Percentiles rank a stretch among this genome's conserved stretches.
Evolutionary conservation across 2,797 vertebrate species (phyloP).

Genomic region (Rhinella marina): DNA sequence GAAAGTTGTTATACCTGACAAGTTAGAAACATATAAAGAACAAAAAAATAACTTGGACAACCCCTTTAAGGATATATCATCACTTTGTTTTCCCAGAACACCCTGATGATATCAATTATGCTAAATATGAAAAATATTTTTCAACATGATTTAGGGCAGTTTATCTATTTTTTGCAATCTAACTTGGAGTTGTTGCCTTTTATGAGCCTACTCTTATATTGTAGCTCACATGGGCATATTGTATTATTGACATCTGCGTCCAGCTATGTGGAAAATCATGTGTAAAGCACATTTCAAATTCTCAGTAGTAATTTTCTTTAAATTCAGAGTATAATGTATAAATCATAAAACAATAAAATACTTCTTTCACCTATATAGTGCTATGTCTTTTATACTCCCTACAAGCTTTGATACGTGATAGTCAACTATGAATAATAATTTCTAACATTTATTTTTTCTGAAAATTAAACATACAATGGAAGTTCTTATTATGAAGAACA

Average conservation of each 20-base stretch:
- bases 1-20: too few relatives aligned
- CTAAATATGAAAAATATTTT: too few relatives aligned
- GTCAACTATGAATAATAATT: neutral
- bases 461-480: neutral
- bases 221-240: neutral
- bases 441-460: neutral
- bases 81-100: too few relatives aligned
- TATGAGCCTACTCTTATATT: neutral
- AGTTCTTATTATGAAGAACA: neutral
- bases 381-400: neutral
- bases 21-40: too few relatives aligned
- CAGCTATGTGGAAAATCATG: neutral
- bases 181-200: too few relatives aligned
- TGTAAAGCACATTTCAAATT: neutral
- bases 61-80: too few relatives aligned
- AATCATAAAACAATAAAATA: neutral
- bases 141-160: too few relatives aligned
- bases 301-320: neutral
- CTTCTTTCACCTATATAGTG: neutral
- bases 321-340: neutral
- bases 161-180: too few relatives aligned
- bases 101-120: too few relatives aligned
- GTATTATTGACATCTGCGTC: conserved; percentile 1
- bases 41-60: too few relatives aligned
- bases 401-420: neutral